phyloP scores from a whole-genome alignment of 2,888 invertebrate genomes.

The Vannuccia rotundouncinata region DNA sequence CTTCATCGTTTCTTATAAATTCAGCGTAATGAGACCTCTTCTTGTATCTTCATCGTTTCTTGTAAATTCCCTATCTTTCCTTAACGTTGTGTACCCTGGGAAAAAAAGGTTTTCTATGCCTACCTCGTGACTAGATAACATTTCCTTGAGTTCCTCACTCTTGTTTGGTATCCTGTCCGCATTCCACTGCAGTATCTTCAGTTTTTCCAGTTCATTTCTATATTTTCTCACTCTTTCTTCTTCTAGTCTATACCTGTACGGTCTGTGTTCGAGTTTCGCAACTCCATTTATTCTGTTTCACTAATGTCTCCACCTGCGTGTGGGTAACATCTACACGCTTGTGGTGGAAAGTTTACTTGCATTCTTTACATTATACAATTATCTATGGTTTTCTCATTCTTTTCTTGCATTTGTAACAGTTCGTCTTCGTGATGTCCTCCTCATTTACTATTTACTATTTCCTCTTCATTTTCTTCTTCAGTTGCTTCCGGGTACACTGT shows the following conservation, averaged over 20 bases:
- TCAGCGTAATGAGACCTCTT: background rate
- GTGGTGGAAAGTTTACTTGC: background rate
- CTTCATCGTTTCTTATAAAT: background rate
- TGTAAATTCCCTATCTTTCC: background rate
- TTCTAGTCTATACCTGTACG: background rate
- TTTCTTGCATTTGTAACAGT: background rate
- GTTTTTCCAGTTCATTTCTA: background rate
- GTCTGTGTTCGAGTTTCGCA: background rate
- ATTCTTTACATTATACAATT: background rate
- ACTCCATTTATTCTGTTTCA: background rate
- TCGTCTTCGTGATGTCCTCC: background rate
- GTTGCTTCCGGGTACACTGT: background rate
- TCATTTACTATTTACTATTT: background rate
- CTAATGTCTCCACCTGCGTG: background rate
- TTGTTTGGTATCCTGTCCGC: background rate
- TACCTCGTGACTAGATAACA: background rate
- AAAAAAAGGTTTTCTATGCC: background rate
- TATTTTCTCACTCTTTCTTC: background rate
- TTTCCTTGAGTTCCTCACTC: background rate
- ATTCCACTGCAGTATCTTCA: background rate
- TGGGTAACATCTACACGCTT: background rate
- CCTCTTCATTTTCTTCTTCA: background rate
- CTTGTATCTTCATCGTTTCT: background rate
- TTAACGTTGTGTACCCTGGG: background rate
- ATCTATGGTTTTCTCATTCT: background rate